Percentiles rank a stretch among this genome's conserved stretches.
Evolutionary conservation across 92 coral and sea anemone species (phyloP).

Genomic region (Montipora capitata): DNA sequence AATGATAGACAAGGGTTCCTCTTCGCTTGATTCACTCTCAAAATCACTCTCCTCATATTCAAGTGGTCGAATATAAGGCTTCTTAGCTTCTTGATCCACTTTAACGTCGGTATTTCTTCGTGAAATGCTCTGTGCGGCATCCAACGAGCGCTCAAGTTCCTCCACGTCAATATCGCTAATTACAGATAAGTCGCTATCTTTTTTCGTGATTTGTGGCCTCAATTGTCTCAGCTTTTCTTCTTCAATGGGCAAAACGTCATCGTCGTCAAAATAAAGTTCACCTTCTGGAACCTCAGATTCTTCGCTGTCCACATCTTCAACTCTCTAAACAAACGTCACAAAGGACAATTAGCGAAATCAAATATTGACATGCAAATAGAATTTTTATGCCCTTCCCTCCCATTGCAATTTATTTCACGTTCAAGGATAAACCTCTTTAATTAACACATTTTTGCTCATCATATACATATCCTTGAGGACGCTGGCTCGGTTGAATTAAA

Average conservation of each 20-base stretch:
- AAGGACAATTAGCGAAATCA: background rate
- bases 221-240: conserved; percentile 21
- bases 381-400: no score
- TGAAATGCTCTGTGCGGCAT: conserved; percentile 67
- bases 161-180: conserved; percentile 84
- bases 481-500: no score
- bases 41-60: conserved; percentile 89
- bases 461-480: no score
- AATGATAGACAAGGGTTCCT: conserved; percentile 86
- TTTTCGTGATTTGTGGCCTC: background rate
- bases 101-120: conserved; percentile 26
- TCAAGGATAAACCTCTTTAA: no score
- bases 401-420: no score
- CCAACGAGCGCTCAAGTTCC: conserved; percentile 73
- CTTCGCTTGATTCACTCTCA: conserved; percentile 86
- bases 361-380: background rate
- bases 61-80: conserved; percentile 72
- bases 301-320: conserved; percentile 16
- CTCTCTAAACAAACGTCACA: background rate
- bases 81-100: conserved; percentile 35
- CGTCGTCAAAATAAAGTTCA: conserved; percentile 33
- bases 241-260: conserved; percentile 7
- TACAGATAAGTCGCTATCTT: conserved; percentile 65
- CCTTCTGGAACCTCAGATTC: conserved; percentile 50
- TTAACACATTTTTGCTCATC: no score